These are phyloP conservation scores for Pungitius pungitius DNA, from an alignment of 2,113 vertebrate species.

Conservation along the genomic window DNA sequence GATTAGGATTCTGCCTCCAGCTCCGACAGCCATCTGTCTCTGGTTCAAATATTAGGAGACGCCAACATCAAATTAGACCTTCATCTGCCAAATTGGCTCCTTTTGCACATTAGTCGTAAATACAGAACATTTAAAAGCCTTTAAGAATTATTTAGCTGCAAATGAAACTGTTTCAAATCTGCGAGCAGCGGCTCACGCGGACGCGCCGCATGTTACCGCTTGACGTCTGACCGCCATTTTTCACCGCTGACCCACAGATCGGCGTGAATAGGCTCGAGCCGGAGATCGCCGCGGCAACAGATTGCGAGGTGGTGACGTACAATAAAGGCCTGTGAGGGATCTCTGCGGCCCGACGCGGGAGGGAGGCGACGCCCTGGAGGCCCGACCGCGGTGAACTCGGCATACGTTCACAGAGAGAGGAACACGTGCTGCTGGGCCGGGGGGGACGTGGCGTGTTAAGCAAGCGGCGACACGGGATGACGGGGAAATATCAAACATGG, in stretches of 20 bases:
- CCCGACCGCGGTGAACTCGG: constrained; percentile 15
- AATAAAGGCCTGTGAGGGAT: constrained; percentile 90
- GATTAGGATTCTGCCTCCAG: constrained; percentile 71
- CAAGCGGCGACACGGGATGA: background rate
- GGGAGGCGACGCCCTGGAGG: background rate
- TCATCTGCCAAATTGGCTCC: constrained; percentile 72
- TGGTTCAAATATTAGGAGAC: constrained; percentile 74
- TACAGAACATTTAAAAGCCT: constrained; percentile 53
- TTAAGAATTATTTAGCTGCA: constrained; percentile 56
- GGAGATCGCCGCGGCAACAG: constrained; percentile 86
- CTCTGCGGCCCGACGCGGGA: background rate
- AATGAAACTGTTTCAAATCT: constrained; percentile 38
- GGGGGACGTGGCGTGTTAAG: background rate
- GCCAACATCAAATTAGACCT: constrained; percentile 71
- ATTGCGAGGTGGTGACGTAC: constrained; percentile 86
- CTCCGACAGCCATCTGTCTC: constrained; percentile 77
- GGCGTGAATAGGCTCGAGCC: constrained; percentile 87
- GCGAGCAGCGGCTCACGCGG: background rate
- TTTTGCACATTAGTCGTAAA: constrained; percentile 69
- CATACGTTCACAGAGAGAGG: constrained; percentile 29
- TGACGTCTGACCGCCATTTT: background rate
- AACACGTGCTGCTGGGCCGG: background rate
- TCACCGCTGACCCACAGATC: constrained; percentile 86
- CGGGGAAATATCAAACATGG: constrained; percentile 5
- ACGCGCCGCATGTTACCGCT: background rate